These are phyloP conservation scores for Rhinoraja longicauda DNA, from an alignment of 2,797 vertebrate genomes.

Conservation along the genomic window DNA sequence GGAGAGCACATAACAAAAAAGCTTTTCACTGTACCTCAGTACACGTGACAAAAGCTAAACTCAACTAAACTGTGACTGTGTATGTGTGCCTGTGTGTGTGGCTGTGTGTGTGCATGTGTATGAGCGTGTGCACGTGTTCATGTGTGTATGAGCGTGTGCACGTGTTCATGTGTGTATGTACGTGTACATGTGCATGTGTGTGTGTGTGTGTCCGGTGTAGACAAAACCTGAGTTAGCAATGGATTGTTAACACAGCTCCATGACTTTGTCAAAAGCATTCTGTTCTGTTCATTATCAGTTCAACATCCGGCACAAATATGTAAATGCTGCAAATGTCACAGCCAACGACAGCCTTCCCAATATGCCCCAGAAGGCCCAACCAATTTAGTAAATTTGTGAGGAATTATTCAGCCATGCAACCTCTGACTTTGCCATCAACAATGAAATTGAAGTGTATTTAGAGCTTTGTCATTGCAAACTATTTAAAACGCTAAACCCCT, in stretches of 20 bases:
- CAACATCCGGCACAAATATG: background rate
- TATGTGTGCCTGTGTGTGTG: no score
- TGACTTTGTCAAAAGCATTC: background rate
- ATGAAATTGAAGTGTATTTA: background rate
- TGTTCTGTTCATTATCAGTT: background rate
- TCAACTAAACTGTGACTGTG: no score
- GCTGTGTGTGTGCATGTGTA: no score
- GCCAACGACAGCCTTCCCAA: background rate
- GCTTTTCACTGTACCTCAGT: no score
- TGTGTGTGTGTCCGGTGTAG: background rate
- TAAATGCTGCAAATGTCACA: background rate
- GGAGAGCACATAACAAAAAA: no score
- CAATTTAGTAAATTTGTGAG: background rate
- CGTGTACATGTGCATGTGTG: no score
- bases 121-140: no score
- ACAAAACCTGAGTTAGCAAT: background rate
- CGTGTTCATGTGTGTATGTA: no score
- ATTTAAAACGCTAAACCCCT: constrained; percentile 30
- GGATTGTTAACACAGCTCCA: background rate
- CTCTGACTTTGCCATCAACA: background rate
- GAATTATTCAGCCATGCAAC: background rate
- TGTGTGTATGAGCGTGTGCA: no score
- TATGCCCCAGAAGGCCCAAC: background rate
- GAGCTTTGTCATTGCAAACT: constrained; percentile 10
- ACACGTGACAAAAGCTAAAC: no score